Evolutionary conservation across 2,888 invertebrate species (phyloP).

Genomic region (Zele albiditarsus): DNA sequence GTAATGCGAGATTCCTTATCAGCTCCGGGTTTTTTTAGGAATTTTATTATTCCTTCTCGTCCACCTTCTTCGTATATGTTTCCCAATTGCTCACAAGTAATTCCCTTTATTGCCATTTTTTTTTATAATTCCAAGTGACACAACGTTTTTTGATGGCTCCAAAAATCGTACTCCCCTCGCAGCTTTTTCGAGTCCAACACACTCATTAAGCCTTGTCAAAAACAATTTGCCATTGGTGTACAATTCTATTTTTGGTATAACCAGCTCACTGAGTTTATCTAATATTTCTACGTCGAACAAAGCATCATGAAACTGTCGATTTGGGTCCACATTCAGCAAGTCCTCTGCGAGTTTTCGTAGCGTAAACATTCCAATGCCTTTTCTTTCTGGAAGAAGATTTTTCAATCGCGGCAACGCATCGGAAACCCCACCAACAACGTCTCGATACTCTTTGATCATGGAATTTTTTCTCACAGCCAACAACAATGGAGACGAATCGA

Average conservation of each 20-base stretch:
- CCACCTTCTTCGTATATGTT: too few species aligned
- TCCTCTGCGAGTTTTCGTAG: neutral
- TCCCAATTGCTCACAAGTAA: too few species aligned
- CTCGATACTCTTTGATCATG: neutral
- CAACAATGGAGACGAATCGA: neutral
- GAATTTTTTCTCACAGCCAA: neutral
- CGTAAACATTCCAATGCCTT: neutral
- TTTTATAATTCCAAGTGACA: too few species aligned
- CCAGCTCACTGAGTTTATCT: neutral
- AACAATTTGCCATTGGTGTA: too few species aligned
- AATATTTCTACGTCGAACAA: neutral
- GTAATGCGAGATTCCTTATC: too few species aligned
- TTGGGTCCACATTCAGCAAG: neutral
- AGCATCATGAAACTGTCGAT: neutral
- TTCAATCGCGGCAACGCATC: neutral
- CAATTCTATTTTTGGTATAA: neutral
- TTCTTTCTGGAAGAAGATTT: neutral
- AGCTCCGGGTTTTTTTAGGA: too few species aligned
- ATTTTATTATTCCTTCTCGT: too few species aligned
- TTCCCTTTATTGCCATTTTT: too few species aligned
- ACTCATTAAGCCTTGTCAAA: too few species aligned
- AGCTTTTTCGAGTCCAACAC: too few species aligned
- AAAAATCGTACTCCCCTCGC: too few species aligned
- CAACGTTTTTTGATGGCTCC: too few species aligned
- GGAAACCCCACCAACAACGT: neutral